A percentile compares a stretch with the other conserved stretches of the same genome.
phyloP scores from a whole-genome alignment of 2,888 invertebrate genomes.

The Lottia gigantea region DNA sequence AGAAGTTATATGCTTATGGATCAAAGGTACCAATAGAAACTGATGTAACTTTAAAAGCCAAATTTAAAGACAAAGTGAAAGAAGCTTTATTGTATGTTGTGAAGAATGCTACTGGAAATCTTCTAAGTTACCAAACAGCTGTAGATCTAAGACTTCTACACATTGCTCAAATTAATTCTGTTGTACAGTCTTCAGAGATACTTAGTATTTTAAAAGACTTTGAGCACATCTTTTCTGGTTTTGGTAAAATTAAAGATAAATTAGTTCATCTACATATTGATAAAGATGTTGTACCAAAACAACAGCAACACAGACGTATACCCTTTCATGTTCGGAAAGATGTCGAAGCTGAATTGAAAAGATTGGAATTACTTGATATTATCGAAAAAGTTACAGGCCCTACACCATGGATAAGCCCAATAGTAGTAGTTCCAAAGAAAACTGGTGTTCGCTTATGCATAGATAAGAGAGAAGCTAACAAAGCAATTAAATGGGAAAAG shows the following conservation, averaged over 20 bases:
- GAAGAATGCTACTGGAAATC: slow-evolving; percentile 19
- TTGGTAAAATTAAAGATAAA: neutral
- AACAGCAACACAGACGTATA: slow-evolving; percentile 6
- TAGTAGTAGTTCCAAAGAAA: neutral
- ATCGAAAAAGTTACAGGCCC: too few relatives aligned
- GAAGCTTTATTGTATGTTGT: slow-evolving; percentile 18
- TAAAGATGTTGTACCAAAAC: slow-evolving; percentile 10
- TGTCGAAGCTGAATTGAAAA: slow-evolving; percentile 1
- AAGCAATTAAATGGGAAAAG: slow-evolving; percentile 36
- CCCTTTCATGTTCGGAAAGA: neutral
- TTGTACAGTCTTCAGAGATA: too few relatives aligned
- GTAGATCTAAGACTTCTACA: too few relatives aligned
- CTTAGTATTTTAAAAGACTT: too few relatives aligned
- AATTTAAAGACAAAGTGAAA: neutral
- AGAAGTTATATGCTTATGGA: slow-evolving; percentile 27
- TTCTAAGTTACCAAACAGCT: too few relatives aligned
- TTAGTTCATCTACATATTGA: neutral
- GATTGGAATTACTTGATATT: too few relatives aligned
- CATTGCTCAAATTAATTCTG: too few relatives aligned
- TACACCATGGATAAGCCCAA: too few relatives aligned
- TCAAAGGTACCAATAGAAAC: slow-evolving; percentile 17
- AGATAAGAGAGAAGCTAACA: slow-evolving; percentile 43
- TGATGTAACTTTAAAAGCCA: slow-evolving; percentile 16
- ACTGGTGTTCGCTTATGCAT: slow-evolving; percentile 36
- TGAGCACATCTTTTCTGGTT: neutral